phyloP scores from a whole-genome alignment of 1,140 invertebrate genomes.

The Alviniconcha marisindica region DNA sequence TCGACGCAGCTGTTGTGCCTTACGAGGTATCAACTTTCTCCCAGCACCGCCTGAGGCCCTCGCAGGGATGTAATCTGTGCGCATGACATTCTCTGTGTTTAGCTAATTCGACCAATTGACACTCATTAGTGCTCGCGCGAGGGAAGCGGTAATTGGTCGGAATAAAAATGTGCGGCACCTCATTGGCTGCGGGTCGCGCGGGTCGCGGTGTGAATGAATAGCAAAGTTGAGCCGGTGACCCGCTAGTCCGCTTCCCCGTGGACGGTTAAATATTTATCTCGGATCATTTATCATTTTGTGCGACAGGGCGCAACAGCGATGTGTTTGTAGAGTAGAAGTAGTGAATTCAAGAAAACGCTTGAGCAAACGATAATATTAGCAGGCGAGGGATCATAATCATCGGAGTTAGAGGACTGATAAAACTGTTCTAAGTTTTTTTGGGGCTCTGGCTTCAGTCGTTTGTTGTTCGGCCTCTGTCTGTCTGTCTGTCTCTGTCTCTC shows the following conservation, averaged over 20 bases:
- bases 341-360: conserved; percentile 15
- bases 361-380: conserved; percentile 24
- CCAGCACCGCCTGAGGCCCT: conserved; percentile 18
- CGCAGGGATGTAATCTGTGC: conserved; percentile 40
- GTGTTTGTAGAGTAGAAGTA: neutral
- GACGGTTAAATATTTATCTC: conserved; percentile 47
- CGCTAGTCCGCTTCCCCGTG: neutral
- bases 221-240: conserved; percentile 36
- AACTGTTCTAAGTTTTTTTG: neutral
- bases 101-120: conserved; percentile 48
- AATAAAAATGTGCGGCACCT: conserved; percentile 45
- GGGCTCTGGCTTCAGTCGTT: neutral
- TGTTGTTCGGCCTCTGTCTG: neutral
- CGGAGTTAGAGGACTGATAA: no score
- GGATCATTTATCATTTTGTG: conserved; percentile 43
- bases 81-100: conserved; percentile 48
- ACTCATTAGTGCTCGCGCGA: conserved; percentile 43
- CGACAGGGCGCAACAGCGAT: conserved; percentile 26
- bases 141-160: conserved; percentile 29
- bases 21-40: neutral
- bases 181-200: conserved; percentile 30
- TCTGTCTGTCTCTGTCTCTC: neutral
- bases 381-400: conserved; percentile 20
- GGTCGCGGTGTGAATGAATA: conserved; percentile 46
- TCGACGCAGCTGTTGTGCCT: no score